Base-by-base conservation (phyloP, 2,797 vertebrate genomes). In the Amblyraja radiata region DNA sequence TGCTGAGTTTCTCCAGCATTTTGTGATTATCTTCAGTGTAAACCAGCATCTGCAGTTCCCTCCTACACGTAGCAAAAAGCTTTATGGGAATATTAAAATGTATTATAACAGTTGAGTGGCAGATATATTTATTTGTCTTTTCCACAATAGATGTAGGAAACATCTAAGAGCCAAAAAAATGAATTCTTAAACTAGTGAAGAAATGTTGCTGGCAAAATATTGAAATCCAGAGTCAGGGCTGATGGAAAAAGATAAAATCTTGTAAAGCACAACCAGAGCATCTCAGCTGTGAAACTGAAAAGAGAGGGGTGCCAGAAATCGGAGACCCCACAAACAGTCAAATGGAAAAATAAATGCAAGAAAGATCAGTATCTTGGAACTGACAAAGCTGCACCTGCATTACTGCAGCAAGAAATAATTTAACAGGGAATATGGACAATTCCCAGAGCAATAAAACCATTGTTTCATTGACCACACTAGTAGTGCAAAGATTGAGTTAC, bases 181-280 rank as follows among this genome's bases (percentile, higher is more conserved):
- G 14, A 65, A 65, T 63, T 68, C n/a, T 88, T 65, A 18, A 88
- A 88, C 28, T 68, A 68, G 84, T 68, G 84, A 88, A 65, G 84
- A 36, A 16, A 68, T 68, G 61, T 88, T 88, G 84, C 84, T 88
- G 84, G 65, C 61, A 36, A 36, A 88, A 65, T 28, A 36, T 88
- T 68, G 61, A 65, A 88, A 65, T 88, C n/a, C 63, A 63, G 84
- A 68, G 84, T 61, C 84, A 65, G 84, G n/a, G n/a, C 61, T 88
- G n/a, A n/a, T 63, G 54, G 25, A 63, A 61, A 86, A 25, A 61
- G 58, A 13, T 86, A 86, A 86, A 86, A 32, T n/a, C 21, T 86
- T 63, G 28, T 39, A n/a, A n/a, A 11, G 83, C n/a, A 58, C 61
- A 25, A 25, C 10, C 83, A 86, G 13, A 63, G 63, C 61, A 86